Evolutionary conservation across 1,140 invertebrate genomes (phyloP).

Genomic region (Triops longicaudatus): DNA sequence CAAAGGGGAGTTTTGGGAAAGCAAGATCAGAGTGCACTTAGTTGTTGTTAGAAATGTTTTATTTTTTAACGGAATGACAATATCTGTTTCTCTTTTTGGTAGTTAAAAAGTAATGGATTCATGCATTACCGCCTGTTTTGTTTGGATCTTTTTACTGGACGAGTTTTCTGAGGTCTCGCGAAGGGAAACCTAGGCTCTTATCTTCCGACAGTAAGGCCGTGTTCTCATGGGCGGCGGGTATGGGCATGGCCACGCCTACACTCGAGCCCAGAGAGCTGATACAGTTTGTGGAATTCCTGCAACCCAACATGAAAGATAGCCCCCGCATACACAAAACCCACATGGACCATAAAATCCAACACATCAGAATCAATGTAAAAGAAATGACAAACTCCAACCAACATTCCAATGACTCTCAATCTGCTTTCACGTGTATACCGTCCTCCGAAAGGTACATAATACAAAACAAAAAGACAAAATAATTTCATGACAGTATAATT

Average conservation of each 20-base stretch:
- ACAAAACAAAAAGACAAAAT: neutral
- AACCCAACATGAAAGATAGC: neutral
- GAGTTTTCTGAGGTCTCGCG: slow-evolving; percentile 10
- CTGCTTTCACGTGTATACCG: neutral
- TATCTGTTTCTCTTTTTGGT: neutral
- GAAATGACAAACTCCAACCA: neutral
- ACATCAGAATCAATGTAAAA: neutral
- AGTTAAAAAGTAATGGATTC: neutral
- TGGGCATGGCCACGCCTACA: neutral
- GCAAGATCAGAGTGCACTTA: slow-evolving; percentile 14
- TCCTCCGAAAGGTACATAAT: neutral
- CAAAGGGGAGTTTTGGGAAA: neutral
- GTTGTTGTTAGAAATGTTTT: neutral
- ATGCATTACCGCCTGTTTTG: slow-evolving; percentile 14
- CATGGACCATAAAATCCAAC: neutral
- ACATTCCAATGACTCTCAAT: neutral
- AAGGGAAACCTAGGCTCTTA: slow-evolving; percentile 6
- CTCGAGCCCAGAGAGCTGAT: slow-evolving; percentile 4
- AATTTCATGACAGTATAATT: neutral
- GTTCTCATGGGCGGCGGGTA: slow-evolving; percentile 21
- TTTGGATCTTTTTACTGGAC: slow-evolving; percentile 8
- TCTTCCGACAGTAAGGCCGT: slow-evolving; percentile 23
- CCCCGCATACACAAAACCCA: neutral
- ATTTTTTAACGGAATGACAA: neutral
- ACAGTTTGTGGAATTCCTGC: slow-evolving; percentile 11